Evolutionary conservation across 2,888 invertebrate genomes (phyloP).

Genomic region (Platycnemis pennipes): DNA sequence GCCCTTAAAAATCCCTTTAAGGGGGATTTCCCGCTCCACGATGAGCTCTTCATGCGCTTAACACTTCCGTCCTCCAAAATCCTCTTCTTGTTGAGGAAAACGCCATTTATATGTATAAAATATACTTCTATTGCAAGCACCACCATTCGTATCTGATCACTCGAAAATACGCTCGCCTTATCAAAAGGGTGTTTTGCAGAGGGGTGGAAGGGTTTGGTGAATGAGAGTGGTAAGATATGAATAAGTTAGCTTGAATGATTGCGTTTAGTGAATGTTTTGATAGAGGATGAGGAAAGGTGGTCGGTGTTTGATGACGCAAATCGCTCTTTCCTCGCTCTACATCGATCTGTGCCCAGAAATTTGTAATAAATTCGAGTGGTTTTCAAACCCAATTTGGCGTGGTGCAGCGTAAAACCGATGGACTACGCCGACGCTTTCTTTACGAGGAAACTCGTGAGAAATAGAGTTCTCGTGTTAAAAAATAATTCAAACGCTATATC

Average conservation of each 20-base stretch:
- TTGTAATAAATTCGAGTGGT: neutral
- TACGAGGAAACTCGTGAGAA: neutral
- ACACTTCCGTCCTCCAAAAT: neutral
- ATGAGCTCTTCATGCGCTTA: neutral
- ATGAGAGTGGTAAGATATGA: neutral
- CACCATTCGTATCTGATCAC: neutral
- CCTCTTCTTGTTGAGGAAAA: neutral
- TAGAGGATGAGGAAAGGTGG: neutral
- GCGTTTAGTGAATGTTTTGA: neutral
- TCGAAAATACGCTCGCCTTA: neutral
- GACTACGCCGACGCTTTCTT: neutral
- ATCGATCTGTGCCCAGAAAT: neutral
- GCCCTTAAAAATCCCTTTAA: slow-evolving; percentile 28
- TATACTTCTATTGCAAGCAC: neutral
- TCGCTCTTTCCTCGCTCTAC: neutral
- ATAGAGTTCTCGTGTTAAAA: too few species aligned
- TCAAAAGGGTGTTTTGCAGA: slow-evolving; percentile 6
- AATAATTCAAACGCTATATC: too few species aligned
- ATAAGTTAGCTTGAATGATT: neutral
- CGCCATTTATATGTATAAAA: neutral
- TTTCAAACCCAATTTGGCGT: neutral
- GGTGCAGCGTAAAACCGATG: neutral
- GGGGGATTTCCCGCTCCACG: neutral
- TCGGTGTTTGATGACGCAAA: too few species aligned
- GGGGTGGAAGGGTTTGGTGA: neutral